phyloP scores from a whole-genome alignment of 2,797 vertebrate genomes.

The Onychomys arenicola region DNA sequence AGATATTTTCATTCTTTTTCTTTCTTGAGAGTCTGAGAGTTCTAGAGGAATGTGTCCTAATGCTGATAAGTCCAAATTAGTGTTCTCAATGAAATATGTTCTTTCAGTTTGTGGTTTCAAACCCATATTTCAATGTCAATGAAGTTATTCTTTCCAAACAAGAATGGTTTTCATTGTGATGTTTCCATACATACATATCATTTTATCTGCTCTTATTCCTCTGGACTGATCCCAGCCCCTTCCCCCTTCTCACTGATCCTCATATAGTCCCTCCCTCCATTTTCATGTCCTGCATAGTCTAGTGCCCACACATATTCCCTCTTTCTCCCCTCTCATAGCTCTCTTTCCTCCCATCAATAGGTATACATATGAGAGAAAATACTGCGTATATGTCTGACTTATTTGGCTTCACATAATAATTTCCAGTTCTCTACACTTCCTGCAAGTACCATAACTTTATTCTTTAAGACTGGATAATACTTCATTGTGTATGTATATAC shows the following conservation, averaged over 20 bases:
- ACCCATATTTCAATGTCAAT: neutral
- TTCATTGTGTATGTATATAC: neutral
- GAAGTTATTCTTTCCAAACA: neutral
- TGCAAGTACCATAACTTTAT: neutral
- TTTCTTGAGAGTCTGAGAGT: neutral
- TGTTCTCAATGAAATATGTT: neutral
- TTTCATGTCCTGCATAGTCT: neutral
- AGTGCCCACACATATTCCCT: neutral
- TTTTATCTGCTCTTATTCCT: neutral
- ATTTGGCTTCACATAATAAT: neutral
- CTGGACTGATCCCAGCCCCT: neutral
- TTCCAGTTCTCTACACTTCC: neutral
- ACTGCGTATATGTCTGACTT: neutral
- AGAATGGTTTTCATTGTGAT: neutral
- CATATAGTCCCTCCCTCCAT: neutral
- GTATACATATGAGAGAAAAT: neutral
- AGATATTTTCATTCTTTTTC: conserved; percentile 13
- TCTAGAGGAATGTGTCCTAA: neutral
- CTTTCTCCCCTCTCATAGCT: neutral
- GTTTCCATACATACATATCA: neutral
- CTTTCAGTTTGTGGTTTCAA: conserved; percentile 9
- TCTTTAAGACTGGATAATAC: neutral
- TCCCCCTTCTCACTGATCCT: neutral
- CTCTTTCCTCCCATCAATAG: neutral
- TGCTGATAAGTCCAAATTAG: neutral